Conservation (phyloP, 2,888 invertebrate genomes). For the Kuschelorhynchus macadamiae region DNA sequence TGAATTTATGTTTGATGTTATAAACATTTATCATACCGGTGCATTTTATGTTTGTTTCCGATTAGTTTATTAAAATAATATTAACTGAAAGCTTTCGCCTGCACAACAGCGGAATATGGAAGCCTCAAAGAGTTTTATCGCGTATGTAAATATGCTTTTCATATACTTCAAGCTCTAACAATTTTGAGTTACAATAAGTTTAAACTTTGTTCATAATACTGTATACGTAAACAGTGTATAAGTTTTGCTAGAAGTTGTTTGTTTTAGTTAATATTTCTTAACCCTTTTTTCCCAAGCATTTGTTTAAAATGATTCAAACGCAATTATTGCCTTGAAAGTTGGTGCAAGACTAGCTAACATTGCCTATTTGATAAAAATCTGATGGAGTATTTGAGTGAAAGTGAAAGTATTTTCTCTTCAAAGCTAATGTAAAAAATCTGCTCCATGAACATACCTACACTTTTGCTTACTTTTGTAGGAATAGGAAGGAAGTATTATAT, state of each 20-base stretch:
- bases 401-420: too few relatives aligned
- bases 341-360: too few relatives aligned
- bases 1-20: slow-evolving; percentile 41
- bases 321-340: too few relatives aligned
- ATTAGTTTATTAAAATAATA: slow-evolving; percentile 47
- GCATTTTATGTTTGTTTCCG: slow-evolving; percentile 40
- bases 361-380: too few relatives aligned
- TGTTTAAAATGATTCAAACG: too few relatives aligned
- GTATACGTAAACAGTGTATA: slow-evolving; percentile 24
- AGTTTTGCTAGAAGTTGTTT: slow-evolving; percentile 12
- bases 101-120: slow-evolving; percentile 22
- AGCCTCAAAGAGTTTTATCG: slow-evolving; percentile 44
- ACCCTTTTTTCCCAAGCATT: neutral
- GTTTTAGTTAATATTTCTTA: slow-evolving; percentile 5
- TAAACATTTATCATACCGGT: slow-evolving; percentile 40
- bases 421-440: too few relatives aligned
- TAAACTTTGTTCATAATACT: slow-evolving; percentile 33
- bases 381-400: too few relatives aligned
- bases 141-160: slow-evolving; percentile 41
- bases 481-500: too few relatives aligned
- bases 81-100: slow-evolving; percentile 40
- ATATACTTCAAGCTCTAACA: slow-evolving; percentile 41
- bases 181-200: slow-evolving; percentile 27
- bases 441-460: too few relatives aligned
- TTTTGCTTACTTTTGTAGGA: too few relatives aligned